phyloP scores from a whole-genome alignment of 1,140 invertebrate species.

The Chrysomallon squamiferum region DNA sequence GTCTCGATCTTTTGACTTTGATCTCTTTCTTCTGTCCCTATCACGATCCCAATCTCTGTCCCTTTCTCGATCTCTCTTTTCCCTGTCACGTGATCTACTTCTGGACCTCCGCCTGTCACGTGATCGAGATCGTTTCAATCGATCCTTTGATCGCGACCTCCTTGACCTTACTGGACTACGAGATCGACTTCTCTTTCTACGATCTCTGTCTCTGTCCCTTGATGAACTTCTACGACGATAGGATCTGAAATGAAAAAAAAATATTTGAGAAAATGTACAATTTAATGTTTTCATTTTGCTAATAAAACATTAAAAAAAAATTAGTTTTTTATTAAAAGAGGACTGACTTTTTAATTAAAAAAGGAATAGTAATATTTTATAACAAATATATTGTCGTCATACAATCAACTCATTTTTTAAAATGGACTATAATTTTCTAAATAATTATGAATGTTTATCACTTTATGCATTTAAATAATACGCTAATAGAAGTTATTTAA shows the following conservation, averaged over 20 bases:
- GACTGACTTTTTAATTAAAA: too few species aligned
- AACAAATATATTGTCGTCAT: too few species aligned
- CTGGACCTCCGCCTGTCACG: conserved; percentile 38
- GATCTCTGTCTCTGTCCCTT: background rate
- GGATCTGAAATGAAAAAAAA: background rate
- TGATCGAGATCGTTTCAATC: conserved; percentile 41
- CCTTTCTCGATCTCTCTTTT: conserved; percentile 22
- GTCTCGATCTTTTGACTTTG: conserved; percentile 45
- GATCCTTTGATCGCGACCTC: conserved; percentile 32
- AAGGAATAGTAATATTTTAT: too few species aligned
- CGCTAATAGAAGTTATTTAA: too few species aligned
- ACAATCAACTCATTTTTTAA: too few species aligned
- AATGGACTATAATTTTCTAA: too few species aligned
- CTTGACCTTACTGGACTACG: conserved; percentile 27
- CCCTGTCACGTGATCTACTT: conserved; percentile 41
- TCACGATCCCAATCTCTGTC: too few species aligned
- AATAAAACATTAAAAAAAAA: too few species aligned
- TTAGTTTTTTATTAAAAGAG: too few species aligned
- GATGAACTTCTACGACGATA: background rate
- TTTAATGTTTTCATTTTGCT: background rate
- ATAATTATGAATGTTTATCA: too few species aligned
- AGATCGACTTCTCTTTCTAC: conserved; percentile 19
- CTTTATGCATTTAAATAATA: too few species aligned
- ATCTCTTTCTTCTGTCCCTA: conserved; percentile 33
- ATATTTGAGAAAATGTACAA: background rate